phyloP scores from a whole-genome alignment of 2,888 invertebrate genomes.

The Perizoma affinitatum region DNA sequence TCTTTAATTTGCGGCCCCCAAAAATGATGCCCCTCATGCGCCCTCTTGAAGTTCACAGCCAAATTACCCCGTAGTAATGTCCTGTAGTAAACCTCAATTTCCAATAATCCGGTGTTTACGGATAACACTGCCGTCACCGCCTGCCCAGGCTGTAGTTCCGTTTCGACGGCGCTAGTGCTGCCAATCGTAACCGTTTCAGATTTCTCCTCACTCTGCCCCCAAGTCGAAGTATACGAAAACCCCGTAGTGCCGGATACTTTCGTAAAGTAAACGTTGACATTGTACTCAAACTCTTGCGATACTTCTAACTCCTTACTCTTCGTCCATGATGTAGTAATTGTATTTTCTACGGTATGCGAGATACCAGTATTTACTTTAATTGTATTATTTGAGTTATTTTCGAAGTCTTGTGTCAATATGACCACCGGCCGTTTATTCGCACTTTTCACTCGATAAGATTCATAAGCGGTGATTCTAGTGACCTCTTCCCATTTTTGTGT shows the following conservation, averaged over 20 bases:
- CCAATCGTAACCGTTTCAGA: slow-evolving; percentile 61
- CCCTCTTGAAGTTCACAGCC: slow-evolving; percentile 61
- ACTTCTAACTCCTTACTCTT: slow-evolving; percentile 54
- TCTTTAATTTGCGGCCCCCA: slow-evolving; percentile 58
- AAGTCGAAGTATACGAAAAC: slow-evolving; percentile 58
- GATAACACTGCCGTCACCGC: slow-evolving; percentile 61
- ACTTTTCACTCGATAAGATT: slow-evolving; percentile 53
- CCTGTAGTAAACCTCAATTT: slow-evolving; percentile 60
- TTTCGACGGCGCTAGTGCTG: slow-evolving; percentile 60
- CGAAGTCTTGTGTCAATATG: slow-evolving; percentile 62
- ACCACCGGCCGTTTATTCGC: slow-evolving; percentile 48
- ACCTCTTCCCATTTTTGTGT: slow-evolving; percentile 65
- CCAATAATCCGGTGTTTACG: slow-evolving; percentile 58
- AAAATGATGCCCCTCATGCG: slow-evolving; percentile 62
- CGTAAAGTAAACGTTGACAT: slow-evolving; percentile 59
- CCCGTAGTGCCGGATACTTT: slow-evolving; percentile 57
- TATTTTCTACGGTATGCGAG: slow-evolving; percentile 65
- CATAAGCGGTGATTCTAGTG: slow-evolving; percentile 50
- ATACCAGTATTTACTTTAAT: slow-evolving; percentile 71
- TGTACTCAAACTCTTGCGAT: slow-evolving; percentile 62
- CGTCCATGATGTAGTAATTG: slow-evolving; percentile 62
- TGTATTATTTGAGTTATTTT: slow-evolving; percentile 58
- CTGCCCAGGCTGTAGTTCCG: slow-evolving; percentile 62
- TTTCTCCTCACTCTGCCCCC: slow-evolving; percentile 64
- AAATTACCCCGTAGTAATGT: slow-evolving; percentile 60